A percentile compares a stretch with the other conserved stretches of the same genome.
These are phyloP conservation scores for Zootoca vivipara DNA, from an alignment of 2,113 vertebrate genomes.

Conservation along the genomic window DNA sequence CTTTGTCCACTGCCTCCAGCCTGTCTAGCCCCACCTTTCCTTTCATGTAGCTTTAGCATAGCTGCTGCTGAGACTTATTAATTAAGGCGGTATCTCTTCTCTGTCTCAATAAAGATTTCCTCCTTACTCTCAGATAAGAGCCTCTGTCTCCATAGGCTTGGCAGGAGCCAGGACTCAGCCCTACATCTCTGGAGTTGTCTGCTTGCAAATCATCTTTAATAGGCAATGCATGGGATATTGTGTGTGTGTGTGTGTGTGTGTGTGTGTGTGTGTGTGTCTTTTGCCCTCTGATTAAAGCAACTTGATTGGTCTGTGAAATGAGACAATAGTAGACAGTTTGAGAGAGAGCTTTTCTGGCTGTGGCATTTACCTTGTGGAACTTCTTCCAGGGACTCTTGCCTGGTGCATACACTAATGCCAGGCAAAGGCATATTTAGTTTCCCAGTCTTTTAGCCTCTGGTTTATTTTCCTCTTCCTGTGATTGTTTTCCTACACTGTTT, in stretches of 20 bases:
- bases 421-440: background rate
- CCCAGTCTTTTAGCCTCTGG: background rate
- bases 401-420: no score
- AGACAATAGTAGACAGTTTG: background rate
- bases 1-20: no score
- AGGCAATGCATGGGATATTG: background rate
- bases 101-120: no score
- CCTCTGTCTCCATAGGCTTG: no score
- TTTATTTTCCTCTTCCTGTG: background rate
- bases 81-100: no score
- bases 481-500: background rate
- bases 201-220: background rate
- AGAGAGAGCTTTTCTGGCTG: background rate
- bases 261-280: background rate
- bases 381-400: background rate
- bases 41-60: no score
- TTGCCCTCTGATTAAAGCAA: background rate
- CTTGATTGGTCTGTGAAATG: background rate
- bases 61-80: no score
- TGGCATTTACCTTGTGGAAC: background rate
- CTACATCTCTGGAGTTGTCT: background rate
- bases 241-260: background rate
- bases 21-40: no score
- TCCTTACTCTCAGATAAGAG: no score
- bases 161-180: background rate